A percentile compares a stretch with the other conserved stretches of the same genome.
These are phyloP conservation scores for Amorpha juglandis DNA, from an alignment of 2,888 invertebrate species.

Conservation along the genomic window DNA sequence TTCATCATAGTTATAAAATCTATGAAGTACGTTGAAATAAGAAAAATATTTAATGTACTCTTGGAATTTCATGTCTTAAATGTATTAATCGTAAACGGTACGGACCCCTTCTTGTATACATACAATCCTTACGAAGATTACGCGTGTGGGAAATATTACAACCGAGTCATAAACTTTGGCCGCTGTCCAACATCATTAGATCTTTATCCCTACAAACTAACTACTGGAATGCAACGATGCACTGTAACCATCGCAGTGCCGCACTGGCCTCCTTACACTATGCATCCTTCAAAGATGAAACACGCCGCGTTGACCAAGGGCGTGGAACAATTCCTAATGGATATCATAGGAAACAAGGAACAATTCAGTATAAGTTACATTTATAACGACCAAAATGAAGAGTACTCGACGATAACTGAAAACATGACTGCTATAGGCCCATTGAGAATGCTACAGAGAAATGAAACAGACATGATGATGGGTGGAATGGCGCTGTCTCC, in stretches of 20 bases:
- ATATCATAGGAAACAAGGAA: slow-evolving; percentile 50
- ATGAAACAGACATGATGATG: slow-evolving; percentile 42
- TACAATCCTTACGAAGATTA: slow-evolving; percentile 65
- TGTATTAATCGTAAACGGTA: slow-evolving; percentile 52
- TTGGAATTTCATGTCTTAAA: slow-evolving; percentile 48
- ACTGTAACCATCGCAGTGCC: slow-evolving; percentile 50
- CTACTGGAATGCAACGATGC: slow-evolving; percentile 58
- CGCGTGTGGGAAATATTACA: slow-evolving; percentile 61
- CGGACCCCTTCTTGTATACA: slow-evolving; percentile 51
- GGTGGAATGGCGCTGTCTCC: slow-evolving; percentile 46
- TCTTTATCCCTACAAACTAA: too few species aligned
- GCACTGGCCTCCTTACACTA: slow-evolving; percentile 57
- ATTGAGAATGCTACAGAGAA: slow-evolving; percentile 39
- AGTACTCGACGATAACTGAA: slow-evolving; percentile 44
- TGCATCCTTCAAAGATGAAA: slow-evolving; percentile 40
- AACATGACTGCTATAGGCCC: slow-evolving; percentile 51
- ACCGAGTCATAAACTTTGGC: slow-evolving; percentile 51
- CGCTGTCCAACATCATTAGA: slow-evolving; percentile 42
- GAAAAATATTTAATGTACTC: slow-evolving; percentile 51
- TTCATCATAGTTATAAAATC: slow-evolving; percentile 51
- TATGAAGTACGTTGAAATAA: slow-evolving; percentile 38
- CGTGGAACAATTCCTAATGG: slow-evolving; percentile 49
- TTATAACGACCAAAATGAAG: slow-evolving; percentile 42
- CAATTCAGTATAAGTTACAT: slow-evolving; percentile 53
- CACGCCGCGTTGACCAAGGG: slow-evolving; percentile 35